These are phyloP conservation scores for Sialis lutaria DNA, from an alignment of 2,888 invertebrate species.

Conservation along the genomic window DNA sequence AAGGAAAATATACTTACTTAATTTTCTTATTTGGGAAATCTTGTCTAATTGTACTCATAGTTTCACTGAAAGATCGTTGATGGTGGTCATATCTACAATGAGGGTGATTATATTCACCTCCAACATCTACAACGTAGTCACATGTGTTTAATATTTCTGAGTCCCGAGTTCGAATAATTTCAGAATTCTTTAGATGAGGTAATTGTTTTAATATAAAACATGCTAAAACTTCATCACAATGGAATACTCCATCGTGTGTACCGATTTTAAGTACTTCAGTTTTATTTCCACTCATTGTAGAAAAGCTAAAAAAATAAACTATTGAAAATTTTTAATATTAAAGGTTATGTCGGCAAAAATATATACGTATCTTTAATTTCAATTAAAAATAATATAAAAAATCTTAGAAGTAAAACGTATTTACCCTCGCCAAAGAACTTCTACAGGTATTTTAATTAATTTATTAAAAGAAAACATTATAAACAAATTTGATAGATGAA, in stretches of 20 bases:
- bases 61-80: constrained; percentile 58
- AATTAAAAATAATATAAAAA: no score
- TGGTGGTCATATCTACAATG: constrained; percentile 85
- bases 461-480: no score
- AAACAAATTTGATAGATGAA: no score
- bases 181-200: constrained; percentile 63
- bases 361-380: no score
- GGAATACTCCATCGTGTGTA: constrained; percentile 71
- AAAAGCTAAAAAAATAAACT: constrained; percentile 15
- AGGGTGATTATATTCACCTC: constrained; percentile 62
- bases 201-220: constrained; percentile 76
- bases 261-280: constrained; percentile 36
- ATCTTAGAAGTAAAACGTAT: no score
- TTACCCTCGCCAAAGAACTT: no score
- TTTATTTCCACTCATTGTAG: constrained; percentile 20
- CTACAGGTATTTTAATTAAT: no score
- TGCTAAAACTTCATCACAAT: constrained; percentile 90
- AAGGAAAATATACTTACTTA: constrained; percentile 25
- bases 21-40: constrained; percentile 41
- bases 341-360: no score
- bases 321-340: background rate
- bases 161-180: constrained; percentile 55
- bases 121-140: constrained; percentile 92
- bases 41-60: constrained; percentile 44
- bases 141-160: constrained; percentile 48